phyloP scores from a whole-genome alignment of 1,140 invertebrate species.

The Chlorops oryzae region DNA sequence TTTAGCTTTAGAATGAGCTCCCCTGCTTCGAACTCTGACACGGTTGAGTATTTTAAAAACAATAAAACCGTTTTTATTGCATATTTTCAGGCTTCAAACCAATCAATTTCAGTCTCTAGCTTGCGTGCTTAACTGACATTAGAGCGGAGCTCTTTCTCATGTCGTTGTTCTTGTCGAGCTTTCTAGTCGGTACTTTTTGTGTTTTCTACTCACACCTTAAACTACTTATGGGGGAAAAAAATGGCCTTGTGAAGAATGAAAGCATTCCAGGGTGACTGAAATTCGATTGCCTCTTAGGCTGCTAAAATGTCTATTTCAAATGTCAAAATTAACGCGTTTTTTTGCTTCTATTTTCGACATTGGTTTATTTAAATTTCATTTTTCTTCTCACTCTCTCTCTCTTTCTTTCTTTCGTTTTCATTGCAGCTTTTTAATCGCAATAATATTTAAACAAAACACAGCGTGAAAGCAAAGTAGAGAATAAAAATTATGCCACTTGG shows the following conservation, averaged over 20 bases:
- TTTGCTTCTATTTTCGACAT: background rate
- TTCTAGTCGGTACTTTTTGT: no score
- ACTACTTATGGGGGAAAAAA: background rate
- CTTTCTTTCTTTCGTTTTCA: slow-evolving; percentile 23
- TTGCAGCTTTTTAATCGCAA: slow-evolving; percentile 9
- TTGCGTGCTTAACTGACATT: no score
- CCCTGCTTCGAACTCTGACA: no score
- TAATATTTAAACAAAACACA: slow-evolving; percentile 24
- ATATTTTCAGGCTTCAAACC: no score
- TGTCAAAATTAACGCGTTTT: background rate
- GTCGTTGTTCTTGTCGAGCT: no score
- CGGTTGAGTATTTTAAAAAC: no score
- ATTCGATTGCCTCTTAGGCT: background rate
- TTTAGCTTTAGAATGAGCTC: no score
- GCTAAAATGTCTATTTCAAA: background rate
- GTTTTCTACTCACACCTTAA: background rate
- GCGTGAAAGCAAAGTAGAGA: slow-evolving; percentile 2
- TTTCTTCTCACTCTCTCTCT: slow-evolving; percentile 10
- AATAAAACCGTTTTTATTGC: no score
- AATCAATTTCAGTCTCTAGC: no score
- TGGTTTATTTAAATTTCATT: slow-evolving; percentile 16
- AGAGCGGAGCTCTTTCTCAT: no score
- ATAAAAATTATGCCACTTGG: slow-evolving; percentile 18
- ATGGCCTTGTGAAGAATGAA: slow-evolving; percentile 4
- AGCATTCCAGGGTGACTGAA: background rate